These are phyloP conservation scores for Syngnathus floridae DNA, from an alignment of 2,113 vertebrate genomes.

Conservation along the genomic window DNA sequence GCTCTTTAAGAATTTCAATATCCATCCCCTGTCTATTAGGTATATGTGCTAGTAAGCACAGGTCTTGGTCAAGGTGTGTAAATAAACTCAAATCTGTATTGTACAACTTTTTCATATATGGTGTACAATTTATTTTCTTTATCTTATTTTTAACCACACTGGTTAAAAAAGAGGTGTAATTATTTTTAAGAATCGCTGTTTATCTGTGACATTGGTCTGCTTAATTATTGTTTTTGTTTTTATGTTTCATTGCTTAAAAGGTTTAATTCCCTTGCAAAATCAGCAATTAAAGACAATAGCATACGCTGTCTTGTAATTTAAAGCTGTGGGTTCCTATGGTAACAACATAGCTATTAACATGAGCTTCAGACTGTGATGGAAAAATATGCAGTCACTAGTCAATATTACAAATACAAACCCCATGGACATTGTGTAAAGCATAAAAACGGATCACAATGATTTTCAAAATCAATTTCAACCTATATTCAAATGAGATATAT, in stretches of 20 bases:
- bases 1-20: conserved; percentile 22
- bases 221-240: conserved; percentile 39
- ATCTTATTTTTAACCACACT: conserved; percentile 36
- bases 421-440: too few species aligned
- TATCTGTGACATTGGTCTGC: conserved; percentile 38
- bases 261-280: not conserved
- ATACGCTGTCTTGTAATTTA: conserved; percentile 13
- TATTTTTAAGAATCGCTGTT: conserved; percentile 43
- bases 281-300: conserved; percentile 14
- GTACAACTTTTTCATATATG: conserved; percentile 28
- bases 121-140: conserved; percentile 29
- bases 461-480: too few species aligned
- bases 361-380: not conserved
- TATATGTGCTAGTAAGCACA: conserved; percentile 14
- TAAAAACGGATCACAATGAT: too few species aligned
- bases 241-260: conserved; percentile 29
- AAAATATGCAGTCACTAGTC: not conserved
- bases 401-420: not conserved
- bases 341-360: conserved; percentile 33
- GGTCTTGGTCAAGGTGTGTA: conserved; percentile 33
- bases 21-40: conserved; percentile 19
- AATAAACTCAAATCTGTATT: conserved; percentile 47
- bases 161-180: conserved; percentile 31
- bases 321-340: conserved; percentile 57
- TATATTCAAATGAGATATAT: too few species aligned